Percentiles rank a stretch among this genome's conserved stretches.
These are phyloP conservation scores for Trypoxylus dichotomus DNA, from an alignment of 1,140 invertebrate species.

Conservation along the genomic window DNA sequence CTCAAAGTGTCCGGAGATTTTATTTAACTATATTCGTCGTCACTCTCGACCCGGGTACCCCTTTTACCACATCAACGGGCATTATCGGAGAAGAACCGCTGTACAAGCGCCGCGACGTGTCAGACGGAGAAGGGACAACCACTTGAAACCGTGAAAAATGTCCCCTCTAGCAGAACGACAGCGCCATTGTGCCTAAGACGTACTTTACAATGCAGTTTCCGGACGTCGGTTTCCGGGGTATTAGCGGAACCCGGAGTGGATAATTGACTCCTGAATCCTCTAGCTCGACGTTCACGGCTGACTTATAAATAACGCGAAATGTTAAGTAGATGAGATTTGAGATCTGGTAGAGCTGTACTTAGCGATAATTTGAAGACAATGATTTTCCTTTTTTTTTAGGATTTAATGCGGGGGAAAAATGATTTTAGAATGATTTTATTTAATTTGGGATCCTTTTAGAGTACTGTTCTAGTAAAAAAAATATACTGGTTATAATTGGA, in stretches of 20 bases:
- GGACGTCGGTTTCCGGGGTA: conserved; percentile 43
- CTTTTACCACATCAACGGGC: neutral
- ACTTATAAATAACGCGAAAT: neutral
- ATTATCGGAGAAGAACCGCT: neutral
- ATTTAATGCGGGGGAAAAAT: too few relatives aligned
- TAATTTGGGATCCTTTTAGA: too few relatives aligned
- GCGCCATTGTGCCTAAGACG: conserved; percentile 37
- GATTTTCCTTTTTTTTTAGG: too few relatives aligned
- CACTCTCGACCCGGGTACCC: neutral
- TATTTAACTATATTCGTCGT: neutral
- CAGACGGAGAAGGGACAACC: neutral
- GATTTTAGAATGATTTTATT: too few relatives aligned
- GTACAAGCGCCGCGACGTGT: neutral
- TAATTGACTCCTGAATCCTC: conserved; percentile 39
- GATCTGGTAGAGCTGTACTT: neutral
- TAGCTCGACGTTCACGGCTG: neutral
- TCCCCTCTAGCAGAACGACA: neutral
- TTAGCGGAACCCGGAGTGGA: conserved; percentile 39
- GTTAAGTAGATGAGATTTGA: neutral
- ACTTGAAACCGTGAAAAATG: conserved; percentile 32
- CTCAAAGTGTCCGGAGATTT: neutral
- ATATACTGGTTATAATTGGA: too few relatives aligned
- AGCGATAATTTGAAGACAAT: too few relatives aligned
- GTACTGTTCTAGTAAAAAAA: too few relatives aligned
- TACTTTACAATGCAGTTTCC: conserved; percentile 45